A percentile compares a stretch with the other conserved stretches of the same genome.
These are phyloP conservation scores for Gyrodactylus salaris DNA, from an alignment of 1,140 invertebrate species.

Conservation along the genomic window DNA sequence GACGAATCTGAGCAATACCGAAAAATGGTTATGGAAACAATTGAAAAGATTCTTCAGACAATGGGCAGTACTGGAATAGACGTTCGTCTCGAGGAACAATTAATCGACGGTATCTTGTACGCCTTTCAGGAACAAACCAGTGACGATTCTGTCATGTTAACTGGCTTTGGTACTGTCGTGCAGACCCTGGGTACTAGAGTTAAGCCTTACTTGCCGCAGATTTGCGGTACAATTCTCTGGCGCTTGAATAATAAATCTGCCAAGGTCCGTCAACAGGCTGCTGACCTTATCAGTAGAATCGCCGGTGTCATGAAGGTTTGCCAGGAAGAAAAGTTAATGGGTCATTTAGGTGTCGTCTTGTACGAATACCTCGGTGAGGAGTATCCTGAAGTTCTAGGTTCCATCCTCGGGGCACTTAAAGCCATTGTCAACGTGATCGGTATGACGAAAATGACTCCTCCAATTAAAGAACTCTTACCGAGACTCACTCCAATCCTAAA, in stretches of 20 bases:
- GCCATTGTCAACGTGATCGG: constrained; percentile 97
- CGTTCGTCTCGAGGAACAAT: constrained; percentile 72
- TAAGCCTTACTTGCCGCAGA: constrained; percentile 90
- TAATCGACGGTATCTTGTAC: constrained; percentile 94
- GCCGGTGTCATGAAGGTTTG: constrained; percentile 98
- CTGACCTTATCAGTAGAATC: constrained; percentile 84
- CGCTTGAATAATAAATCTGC: constrained; percentile 94
- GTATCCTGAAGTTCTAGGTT: constrained; percentile 91
- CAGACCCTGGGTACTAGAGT: constrained; percentile 81
- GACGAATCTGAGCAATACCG: constrained; percentile 97
- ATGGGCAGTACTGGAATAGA: constrained; percentile 88
- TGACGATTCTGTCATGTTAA: constrained; percentile 97
- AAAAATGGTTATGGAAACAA: constrained; percentile 99
- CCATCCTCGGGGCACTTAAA: constrained; percentile 81
- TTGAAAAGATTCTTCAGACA: constrained; percentile 87
- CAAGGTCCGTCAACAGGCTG: constrained; percentile 92
- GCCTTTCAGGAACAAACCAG: constrained; percentile 98
- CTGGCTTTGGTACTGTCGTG: constrained; percentile 92
- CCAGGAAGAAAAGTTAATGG: constrained; percentile 97
- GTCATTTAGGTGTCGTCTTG: constrained; percentile 87
- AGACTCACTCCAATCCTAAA: constrained; percentile 87
- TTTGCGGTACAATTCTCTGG: constrained; percentile 97
- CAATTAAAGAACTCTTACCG: constrained; percentile 87
- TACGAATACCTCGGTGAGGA: constrained; percentile 98
- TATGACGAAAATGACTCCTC: constrained; percentile 99